Base-by-base conservation (phyloP, 2,797 vertebrate species). In the Halcyon badia region DNA sequence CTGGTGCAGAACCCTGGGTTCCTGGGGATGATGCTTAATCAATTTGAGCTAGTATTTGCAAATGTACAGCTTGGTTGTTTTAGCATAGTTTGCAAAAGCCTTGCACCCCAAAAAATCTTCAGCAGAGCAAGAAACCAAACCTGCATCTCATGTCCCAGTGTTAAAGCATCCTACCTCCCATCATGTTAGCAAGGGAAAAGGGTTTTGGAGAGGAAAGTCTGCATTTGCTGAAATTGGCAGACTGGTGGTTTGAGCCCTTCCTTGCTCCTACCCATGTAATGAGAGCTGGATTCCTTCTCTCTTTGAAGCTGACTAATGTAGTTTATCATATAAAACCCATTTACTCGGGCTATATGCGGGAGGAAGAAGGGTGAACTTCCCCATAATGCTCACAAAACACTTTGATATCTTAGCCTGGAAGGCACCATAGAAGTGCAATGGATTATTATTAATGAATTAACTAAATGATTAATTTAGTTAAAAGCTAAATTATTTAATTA, bases 401-500 rank as follows among this genome's bases (percentile, higher is more conserved):
- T 96, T 94, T 91, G 83, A 90, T 97, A 95, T 97, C 69, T 87
- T 73, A 93, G 90, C 94, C 92, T 96, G 79, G 79, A 82, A 96
- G 95, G 95, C 90, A 95, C 84, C 78, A 58, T 33, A 39, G 65
- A 89, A 95, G 77, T 82, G 86, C 79, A 96, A 54, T 79, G 58
- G 84, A 93, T 80, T 93, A 95, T 96, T 93, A 92, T 96, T 97
- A 97, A 97, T 96, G 90, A 96, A 97, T 93, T 95, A 97, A 93
- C 92, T 94, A 93, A 95, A 96, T 95, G 93, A 96, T 96, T 96
- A 97, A 97, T 95, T 97, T 93, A 90, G 93, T 96, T 96, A 97
- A 97, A 97, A 97, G 96, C 96, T 83, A 56, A 95, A 96, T 97
- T 96, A 92, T 97, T 97, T 96, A 97, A 97, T 97, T 97, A 97